Evolutionary conservation across 2,888 invertebrate genomes (phyloP), one percentile per base, ranked within the genome.

Genomic region (Eustalomyia histrio): DNA sequence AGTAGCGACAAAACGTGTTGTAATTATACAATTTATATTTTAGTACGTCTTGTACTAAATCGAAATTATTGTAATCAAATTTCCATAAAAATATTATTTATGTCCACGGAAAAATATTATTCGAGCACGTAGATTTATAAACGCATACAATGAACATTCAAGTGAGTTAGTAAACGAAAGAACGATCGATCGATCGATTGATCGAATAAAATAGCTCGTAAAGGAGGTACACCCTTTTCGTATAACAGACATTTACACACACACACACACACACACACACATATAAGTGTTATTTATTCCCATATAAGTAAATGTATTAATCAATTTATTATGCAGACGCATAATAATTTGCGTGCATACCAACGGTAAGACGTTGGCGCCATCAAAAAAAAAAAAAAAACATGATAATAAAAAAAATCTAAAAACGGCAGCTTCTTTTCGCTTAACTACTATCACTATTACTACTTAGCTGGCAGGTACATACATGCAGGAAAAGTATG

Each of bases 261-360:
- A 43, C 52, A 33, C 29, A 21, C 24, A 17, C 29, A 58, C 43
- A 64, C 8, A 35, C 43, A 64, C 8, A 35, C 3, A 50, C 12
- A 33, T 14, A 43, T 73, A 80, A 75, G 67, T 72, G 74, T 76
- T 73, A 76, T 74, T 74, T 78, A 64, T 65, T 33, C 81, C 78
- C 81, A 39, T 52, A 60, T 71, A 67, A 67, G 57, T 81, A 78
- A 81, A 81, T 81, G 74, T 81, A 80, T 83, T 79, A 83, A 83
- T 83, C 82, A 83, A 83, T 83, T 84, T 83, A 82, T 83, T 80
- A 83, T 79, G 83, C 83, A 83, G 80, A 79, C 83, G 64, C 78
- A 74, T 83, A 83, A 76, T 83, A 83, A 83, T 83, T 82, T 81
- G 81, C 63, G 76, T 80, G 80, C 75, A 76, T 73, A 80, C 72